A percentile compares a stretch with the other conserved stretches of the same genome.
phyloP scores from a whole-genome alignment of 2,888 invertebrate genomes.

The Campopleginae sp. region DNA sequence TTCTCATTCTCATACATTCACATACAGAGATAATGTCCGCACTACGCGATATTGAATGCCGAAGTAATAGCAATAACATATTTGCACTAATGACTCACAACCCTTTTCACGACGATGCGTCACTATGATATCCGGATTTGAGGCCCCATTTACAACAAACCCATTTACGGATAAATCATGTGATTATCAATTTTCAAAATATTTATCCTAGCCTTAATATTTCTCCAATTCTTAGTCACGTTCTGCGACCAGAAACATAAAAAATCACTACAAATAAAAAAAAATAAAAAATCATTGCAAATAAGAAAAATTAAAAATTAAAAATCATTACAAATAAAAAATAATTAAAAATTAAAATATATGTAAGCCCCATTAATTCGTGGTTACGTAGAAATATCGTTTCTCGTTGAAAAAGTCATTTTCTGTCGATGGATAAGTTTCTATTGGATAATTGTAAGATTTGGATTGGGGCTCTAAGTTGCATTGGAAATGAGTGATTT shows the following conservation, averaged over 20 bases:
- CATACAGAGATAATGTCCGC: conserved; percentile 31
- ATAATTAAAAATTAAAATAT: too few species aligned
- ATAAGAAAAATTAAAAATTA: too few species aligned
- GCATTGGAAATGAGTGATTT: neutral
- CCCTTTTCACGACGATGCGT: conserved; percentile 14
- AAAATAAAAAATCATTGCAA: too few species aligned
- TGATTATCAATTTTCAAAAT: neutral
- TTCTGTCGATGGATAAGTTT: too few species aligned
- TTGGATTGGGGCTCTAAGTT: too few species aligned
- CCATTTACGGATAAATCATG: neutral
- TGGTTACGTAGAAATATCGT: too few species aligned
- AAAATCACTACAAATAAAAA: too few species aligned
- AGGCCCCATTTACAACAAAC: neutral
- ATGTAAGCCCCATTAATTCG: too few species aligned
- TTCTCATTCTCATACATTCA: conserved; percentile 7
- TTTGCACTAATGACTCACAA: conserved; percentile 18
- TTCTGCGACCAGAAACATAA: neutral
- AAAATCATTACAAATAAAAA: too few species aligned
- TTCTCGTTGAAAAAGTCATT: too few species aligned
- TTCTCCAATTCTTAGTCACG: neutral
- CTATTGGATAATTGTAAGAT: too few species aligned
- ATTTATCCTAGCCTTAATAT: neutral
- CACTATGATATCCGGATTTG: conserved; percentile 14
- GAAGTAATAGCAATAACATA: conserved; percentile 34
- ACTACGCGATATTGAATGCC: conserved; percentile 32